Conservation (phyloP, 2,113 vertebrate genomes). For the Raja brachyura region DNA sequence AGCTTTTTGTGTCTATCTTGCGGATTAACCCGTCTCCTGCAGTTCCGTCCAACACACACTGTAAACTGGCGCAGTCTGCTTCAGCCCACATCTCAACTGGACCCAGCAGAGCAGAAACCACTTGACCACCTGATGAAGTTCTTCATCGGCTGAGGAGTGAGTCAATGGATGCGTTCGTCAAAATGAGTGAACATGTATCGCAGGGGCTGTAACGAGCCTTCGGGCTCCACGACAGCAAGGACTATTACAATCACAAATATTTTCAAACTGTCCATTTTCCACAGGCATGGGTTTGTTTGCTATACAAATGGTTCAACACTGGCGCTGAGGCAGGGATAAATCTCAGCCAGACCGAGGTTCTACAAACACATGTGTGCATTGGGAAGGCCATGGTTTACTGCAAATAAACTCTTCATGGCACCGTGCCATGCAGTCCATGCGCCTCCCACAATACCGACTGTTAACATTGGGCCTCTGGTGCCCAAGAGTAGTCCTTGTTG, state of each 20-base stretch:
- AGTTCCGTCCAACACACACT: no score
- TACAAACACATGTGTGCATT: neutral
- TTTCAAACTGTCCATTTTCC: constrained; percentile 14
- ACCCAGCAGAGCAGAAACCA: neutral
- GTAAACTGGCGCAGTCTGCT: no score
- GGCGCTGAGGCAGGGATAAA: neutral
- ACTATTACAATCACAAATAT: neutral
- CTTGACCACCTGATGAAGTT: neutral
- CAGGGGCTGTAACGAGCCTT: neutral
- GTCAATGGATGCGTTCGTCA: neutral
- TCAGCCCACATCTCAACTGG: no score
- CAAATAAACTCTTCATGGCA: neutral
- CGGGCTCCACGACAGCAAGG: neutral
- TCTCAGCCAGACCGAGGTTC: neutral
- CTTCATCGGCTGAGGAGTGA: neutral
- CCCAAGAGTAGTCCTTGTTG: neutral
- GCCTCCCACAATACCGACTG: neutral
- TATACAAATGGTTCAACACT: neutral
- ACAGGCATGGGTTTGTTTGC: constrained; percentile 27
- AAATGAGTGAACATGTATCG: neutral
- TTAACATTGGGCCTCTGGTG: neutral
- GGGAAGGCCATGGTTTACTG: neutral
- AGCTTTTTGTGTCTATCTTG: no score
- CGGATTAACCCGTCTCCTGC: no score
- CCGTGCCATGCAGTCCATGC: neutral